Conservation (phyloP, 2,888 invertebrate species). For the Deilephila elpenor region DNA sequence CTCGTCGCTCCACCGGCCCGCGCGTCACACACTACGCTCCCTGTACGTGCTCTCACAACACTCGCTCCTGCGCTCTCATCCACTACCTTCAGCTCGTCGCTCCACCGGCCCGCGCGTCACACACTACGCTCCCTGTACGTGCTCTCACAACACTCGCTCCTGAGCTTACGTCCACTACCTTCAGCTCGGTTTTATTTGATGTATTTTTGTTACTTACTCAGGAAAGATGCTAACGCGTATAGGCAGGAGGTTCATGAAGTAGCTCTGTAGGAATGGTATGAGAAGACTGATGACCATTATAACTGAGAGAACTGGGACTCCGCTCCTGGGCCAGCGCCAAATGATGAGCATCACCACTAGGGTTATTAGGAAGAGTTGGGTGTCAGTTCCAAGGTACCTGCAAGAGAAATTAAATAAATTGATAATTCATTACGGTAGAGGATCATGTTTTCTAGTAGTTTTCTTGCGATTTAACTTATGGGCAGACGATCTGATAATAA, state of each 20-base stretch:
- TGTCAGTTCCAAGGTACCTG: constrained; percentile 81
- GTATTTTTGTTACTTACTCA: constrained; percentile 63
- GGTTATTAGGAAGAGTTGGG: constrained; percentile 76
- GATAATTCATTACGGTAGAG: neutral
- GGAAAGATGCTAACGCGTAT: constrained; percentile 77
- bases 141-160: neutral
- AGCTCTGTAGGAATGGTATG: constrained; percentile 78
- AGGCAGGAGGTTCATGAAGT: constrained; percentile 76
- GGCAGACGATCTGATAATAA: no score
- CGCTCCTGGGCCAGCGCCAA: constrained; percentile 76
- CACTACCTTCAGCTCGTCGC: constrained; percentile 13
- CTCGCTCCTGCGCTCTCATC: constrained; percentile 19
- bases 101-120: constrained; percentile 9
- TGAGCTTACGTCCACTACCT: neutral
- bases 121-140: constrained; percentile 10
- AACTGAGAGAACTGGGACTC: constrained; percentile 63
- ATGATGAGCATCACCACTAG: constrained; percentile 72
- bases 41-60: constrained; percentile 15
- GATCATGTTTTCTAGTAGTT: neutral
- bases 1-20: constrained; percentile 12
- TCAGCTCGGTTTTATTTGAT: constrained; percentile 9
- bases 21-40: constrained; percentile 13
- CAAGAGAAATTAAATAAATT: neutral
- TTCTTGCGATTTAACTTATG: no score
- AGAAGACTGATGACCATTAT: constrained; percentile 74